These are phyloP conservation scores for Nixonia krombeini DNA, from an alignment of 1,140 invertebrate genomes.

Conservation along the genomic window DNA sequence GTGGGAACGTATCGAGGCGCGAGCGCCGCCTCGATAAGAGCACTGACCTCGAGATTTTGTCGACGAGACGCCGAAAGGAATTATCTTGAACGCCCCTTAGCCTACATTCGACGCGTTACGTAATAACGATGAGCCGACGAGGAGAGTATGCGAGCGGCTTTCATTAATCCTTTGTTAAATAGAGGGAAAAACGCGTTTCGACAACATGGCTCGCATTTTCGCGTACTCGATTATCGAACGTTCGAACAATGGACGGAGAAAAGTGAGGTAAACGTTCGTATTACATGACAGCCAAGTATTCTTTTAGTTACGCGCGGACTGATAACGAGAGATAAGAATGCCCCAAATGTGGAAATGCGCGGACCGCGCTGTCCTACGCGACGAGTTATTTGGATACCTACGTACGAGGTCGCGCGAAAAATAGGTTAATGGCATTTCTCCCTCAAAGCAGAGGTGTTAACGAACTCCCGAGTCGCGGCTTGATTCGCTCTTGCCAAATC, in stretches of 20 bases:
- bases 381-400: conserved; percentile 21
- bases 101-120: conserved; percentile 17
- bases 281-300: too few species aligned
- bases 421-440: conserved; percentile 26
- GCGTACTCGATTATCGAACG: too few species aligned
- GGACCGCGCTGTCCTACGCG: neutral
- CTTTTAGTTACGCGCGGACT: too few species aligned
- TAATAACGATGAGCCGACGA: conserved; percentile 3
- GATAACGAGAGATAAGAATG: too few species aligned
- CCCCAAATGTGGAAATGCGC: too few species aligned
- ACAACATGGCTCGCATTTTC: too few species aligned
- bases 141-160: too few species aligned
- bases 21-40: conserved; percentile 15
- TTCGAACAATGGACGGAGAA: too few species aligned
- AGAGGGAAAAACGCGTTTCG: too few species aligned
- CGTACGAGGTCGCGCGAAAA: conserved; percentile 36
- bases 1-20: neutral
- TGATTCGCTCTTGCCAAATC: too few species aligned
- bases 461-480: conserved; percentile 30
- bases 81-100: conserved; percentile 25
- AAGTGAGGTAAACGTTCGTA: too few species aligned
- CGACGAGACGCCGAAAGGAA: conserved; percentile 16
- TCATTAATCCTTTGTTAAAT: too few species aligned
- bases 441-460: conserved; percentile 31
- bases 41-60: conserved; percentile 9